Evolutionary conservation across 1,140 invertebrate genomes (phyloP), one percentile per base, ranked within the genome.

Genomic region (Drosophila pseudoananassae): DNA sequence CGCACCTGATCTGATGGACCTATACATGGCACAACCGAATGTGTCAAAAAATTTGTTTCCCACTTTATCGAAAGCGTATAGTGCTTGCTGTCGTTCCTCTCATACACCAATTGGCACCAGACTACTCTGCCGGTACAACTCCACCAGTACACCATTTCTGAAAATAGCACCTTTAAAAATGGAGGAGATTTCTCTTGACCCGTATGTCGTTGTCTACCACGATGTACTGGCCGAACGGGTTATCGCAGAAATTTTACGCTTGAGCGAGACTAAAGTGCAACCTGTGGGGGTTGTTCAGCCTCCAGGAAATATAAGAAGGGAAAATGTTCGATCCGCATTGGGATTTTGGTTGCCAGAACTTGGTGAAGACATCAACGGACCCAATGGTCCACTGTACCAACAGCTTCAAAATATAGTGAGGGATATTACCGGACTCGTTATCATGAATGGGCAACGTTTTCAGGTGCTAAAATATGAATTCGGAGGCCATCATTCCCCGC

Each of bases 91-190:
- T 10, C 27, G 50, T 15, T 52, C 50, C 50, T 36, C 29, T 6
- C 50, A 20, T 6, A 8, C 92, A 0, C 85, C 93, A 15, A 81
- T 14, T 1, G 50, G 59, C 2, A 20, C 51, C 0, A 57, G 93
- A 55, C 92, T 99, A 2, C 94, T 94, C 68, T 99, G 98, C 92
- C 94, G 94, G 27, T 99, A 98, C 87, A 92, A 95, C 17, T 93
- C 93, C 54, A 94, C 95, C 57, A 94, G 93, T 10, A 93, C 95
- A 47, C 95, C 97, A 0, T 97, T 96, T 88, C 92, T 98, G 4
- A 94, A 94, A 54, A 92, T 99, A 33, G 96, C 95, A 0, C 98
- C 98, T 0, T 94, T 98, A 40, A 99, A 99, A 92, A 95, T 98
- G 90, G 99, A 99, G 92, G 94, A 97, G 77, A 93, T 96, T 14